These are phyloP conservation scores for Andricus quercusramuli DNA, from an alignment of 2,888 invertebrate genomes.

Conservation along the genomic window DNA sequence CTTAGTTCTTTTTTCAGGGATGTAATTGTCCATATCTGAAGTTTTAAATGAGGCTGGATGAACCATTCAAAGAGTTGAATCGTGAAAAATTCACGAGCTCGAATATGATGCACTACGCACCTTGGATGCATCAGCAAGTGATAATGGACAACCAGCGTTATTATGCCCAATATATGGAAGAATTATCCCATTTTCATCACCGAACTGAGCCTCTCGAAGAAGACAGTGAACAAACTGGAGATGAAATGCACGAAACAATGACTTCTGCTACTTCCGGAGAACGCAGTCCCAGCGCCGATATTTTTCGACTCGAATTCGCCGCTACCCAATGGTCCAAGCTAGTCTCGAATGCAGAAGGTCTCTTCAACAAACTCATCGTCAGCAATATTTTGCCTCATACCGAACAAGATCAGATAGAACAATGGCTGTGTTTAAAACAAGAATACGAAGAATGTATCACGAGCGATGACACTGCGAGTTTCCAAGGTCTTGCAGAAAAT, in stretches of 20 bases:
- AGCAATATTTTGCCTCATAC: conserved; percentile 85
- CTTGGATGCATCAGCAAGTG: conserved; percentile 61
- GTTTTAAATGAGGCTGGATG: conserved; percentile 9
- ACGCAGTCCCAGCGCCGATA: conserved; percentile 75
- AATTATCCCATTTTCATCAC: conserved; percentile 51
- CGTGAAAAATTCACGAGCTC: not conserved
- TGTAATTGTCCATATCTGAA: not conserved
- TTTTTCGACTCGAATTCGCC: conserved; percentile 90
- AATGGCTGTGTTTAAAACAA: conserved; percentile 92
- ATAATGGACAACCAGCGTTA: conserved; percentile 52
- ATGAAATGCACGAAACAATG: conserved; percentile 71
- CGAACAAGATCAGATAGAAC: conserved; percentile 88
- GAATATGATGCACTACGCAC: conserved; percentile 68
- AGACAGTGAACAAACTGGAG: conserved; percentile 70
- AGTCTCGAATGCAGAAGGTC: conserved; percentile 90
- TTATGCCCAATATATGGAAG: conserved; percentile 55
- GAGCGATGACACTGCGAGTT: conserved; percentile 78
- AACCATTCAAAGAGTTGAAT: conserved; percentile 3
- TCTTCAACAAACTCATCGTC: conserved; percentile 88
- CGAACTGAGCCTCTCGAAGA: conserved; percentile 64
- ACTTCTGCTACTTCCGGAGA: conserved; percentile 74
- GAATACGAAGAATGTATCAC: conserved; percentile 92
- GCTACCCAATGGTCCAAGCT: conserved; percentile 90
- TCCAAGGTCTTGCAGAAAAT: conserved; percentile 79
- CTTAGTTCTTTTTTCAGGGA: not conserved